phyloP scores from a whole-genome alignment of 2,888 invertebrate genomes.

The Caenorhabditis drosophilae region DNA sequence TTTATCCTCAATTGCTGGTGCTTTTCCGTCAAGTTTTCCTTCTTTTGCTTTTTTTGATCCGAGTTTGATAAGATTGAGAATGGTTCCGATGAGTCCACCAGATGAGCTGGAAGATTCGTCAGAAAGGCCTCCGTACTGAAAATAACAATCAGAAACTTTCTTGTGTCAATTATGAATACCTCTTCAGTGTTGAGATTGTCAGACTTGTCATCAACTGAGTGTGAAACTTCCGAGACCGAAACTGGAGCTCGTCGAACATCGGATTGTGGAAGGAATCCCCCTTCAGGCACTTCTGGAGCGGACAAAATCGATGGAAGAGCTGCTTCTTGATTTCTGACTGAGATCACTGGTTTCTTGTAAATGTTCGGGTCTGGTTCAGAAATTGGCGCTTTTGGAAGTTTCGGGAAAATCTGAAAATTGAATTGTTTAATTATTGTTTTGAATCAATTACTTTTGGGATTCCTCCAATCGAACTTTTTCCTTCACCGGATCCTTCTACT shows the following conservation, averaged over 20 bases:
- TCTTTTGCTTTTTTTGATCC: slow-evolving; percentile 56
- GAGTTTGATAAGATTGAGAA: slow-evolving; percentile 64
- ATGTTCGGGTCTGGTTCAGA: slow-evolving; percentile 19
- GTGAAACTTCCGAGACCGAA: slow-evolving; percentile 60
- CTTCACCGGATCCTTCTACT: slow-evolving; percentile 54
- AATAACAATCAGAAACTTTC: slow-evolving; percentile 5
- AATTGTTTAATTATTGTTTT: background rate
- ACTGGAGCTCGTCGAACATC: slow-evolving; percentile 60
- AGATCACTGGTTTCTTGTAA: slow-evolving; percentile 7
- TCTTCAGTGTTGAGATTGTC: slow-evolving; percentile 43
- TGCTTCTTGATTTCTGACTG: slow-evolving; percentile 11
- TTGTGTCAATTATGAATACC: slow-evolving; percentile 12
- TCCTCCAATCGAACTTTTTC: slow-evolving; percentile 66
- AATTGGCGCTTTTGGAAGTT: slow-evolving; percentile 63
- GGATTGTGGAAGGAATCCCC: slow-evolving; percentile 60
- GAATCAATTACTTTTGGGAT: slow-evolving; percentile 60
- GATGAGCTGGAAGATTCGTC: slow-evolving; percentile 59
- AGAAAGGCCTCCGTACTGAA: slow-evolving; percentile 63
- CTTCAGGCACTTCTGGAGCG: slow-evolving; percentile 62
- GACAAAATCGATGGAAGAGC: slow-evolving; percentile 43
- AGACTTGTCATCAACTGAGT: slow-evolving; percentile 40
- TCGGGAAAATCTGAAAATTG: slow-evolving; percentile 57
- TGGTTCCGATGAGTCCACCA: slow-evolving; percentile 65
- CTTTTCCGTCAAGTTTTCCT: slow-evolving; percentile 6
- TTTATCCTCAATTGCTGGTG: slow-evolving; percentile 30